Conservation (phyloP, 2,888 invertebrate genomes). For the Thelaira solivaga region DNA sequence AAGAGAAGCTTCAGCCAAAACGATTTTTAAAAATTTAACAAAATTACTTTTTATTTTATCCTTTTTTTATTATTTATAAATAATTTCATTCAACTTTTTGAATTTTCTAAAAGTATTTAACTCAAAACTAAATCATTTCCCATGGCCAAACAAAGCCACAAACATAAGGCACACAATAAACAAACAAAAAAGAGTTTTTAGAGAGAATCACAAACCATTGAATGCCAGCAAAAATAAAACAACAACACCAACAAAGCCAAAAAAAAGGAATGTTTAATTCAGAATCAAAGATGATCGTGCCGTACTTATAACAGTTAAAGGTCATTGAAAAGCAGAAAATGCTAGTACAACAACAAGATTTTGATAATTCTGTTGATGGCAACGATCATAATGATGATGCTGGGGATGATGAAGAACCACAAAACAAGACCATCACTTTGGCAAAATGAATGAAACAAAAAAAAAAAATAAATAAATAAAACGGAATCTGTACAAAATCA, state of each 20-base stretch:
- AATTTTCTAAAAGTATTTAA: background rate
- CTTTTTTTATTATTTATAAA: background rate
- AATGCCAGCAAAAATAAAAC: background rate
- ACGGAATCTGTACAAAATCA: constrained; percentile 39
- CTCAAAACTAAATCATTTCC: constrained; percentile 64
- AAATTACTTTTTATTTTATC: too few relatives aligned
- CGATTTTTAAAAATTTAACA: too few relatives aligned
- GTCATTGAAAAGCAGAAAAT: constrained; percentile 64
- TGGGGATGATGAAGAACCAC: background rate
- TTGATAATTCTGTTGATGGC: constrained; percentile 45
- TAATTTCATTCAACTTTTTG: constrained; percentile 38
- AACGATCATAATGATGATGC: background rate
- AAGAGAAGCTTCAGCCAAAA: too few relatives aligned
- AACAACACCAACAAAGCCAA: background rate
- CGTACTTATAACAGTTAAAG: constrained; percentile 69
- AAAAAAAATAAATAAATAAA: constrained; percentile 23
- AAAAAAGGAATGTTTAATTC: constrained; percentile 63
- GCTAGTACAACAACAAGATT: constrained; percentile 47
- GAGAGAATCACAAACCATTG: background rate
- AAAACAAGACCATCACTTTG: constrained; percentile 36
- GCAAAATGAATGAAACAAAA: constrained; percentile 3
- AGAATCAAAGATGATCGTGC: constrained; percentile 67
- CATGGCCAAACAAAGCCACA: constrained; percentile 61
- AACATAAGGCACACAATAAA: constrained; percentile 36
- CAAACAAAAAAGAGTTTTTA: constrained; percentile 22